Percentiles rank a stretch among this genome's conserved stretches.
These are phyloP conservation scores for Enteromius anoplus DNA, from an alignment of 2,797 vertebrate genomes.

Conservation along the genomic window DNA sequence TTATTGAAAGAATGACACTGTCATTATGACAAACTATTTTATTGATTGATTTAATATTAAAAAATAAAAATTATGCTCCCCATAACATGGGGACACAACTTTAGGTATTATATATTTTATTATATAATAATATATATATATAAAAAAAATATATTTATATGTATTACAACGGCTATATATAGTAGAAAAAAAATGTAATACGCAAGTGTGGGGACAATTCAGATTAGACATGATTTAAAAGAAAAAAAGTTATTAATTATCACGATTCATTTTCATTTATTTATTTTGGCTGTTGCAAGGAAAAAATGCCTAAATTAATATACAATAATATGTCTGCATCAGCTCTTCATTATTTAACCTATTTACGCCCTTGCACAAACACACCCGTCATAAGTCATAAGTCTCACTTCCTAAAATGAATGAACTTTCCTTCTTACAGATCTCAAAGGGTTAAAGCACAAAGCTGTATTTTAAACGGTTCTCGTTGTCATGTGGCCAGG, in stretches of 20 bases:
- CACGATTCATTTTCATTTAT: too few relatives aligned
- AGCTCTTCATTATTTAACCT: neutral
- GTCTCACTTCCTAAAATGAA: slow-evolving; percentile 18
- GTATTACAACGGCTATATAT: neutral
- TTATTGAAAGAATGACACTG: neutral
- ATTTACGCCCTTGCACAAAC: neutral
- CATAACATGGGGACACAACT: neutral
- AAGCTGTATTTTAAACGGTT: neutral
- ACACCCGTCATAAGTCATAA: neutral
- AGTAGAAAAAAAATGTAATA: too few relatives aligned
- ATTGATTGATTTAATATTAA: neutral
- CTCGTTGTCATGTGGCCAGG: neutral
- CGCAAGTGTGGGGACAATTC: neutral
- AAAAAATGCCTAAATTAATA: neutral
- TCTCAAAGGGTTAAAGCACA: neutral
- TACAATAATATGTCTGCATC: neutral
- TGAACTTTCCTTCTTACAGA: neutral
- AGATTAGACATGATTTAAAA: neutral
- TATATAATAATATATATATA: neutral
- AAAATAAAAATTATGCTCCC: neutral
- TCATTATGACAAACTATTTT: neutral
- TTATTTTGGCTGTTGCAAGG: neutral
- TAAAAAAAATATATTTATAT: neutral
- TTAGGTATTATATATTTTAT: neutral
- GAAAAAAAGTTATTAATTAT: neutral